Evolutionary conservation across 1,140 invertebrate species (phyloP).

Genomic region (Matsumurasca onukii): DNA sequence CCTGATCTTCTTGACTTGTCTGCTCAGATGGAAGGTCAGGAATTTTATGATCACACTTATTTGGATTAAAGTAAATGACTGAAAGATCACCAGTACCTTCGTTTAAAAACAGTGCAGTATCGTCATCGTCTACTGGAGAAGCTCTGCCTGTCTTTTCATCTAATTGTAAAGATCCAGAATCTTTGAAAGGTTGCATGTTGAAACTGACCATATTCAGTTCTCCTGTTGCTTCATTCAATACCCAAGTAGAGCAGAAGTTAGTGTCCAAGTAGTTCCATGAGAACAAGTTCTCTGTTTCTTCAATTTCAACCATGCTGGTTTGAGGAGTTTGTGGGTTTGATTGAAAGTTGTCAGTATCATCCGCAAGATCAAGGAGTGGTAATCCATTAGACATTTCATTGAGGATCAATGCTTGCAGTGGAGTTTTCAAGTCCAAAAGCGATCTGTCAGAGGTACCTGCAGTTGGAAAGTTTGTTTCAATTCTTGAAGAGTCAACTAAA

Average conservation of each 20-base stretch:
- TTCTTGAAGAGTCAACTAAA: no score
- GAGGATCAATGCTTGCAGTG: neutral
- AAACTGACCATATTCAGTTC: constrained; percentile 12
- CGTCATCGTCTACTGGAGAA: neutral
- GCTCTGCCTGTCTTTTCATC: neutral
- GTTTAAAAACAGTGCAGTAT: constrained; percentile 18
- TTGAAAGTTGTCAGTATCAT: constrained; percentile 1
- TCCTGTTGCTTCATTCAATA: constrained; percentile 20
- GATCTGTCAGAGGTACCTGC: no score
- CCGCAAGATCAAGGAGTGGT: neutral
- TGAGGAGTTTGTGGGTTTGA: neutral
- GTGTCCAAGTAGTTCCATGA: neutral
- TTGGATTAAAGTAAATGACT: constrained; percentile 10
- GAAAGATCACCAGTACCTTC: constrained; percentile 27
- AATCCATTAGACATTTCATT: neutral
- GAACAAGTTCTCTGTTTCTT: neutral
- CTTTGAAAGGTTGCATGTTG: neutral
- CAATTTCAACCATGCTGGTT: neutral
- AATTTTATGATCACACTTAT: neutral
- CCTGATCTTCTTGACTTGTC: neutral
- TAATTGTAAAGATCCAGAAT: neutral
- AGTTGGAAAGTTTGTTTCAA: no score
- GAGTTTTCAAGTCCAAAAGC: neutral
- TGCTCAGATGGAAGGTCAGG: neutral
- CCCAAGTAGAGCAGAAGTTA: neutral